Evolutionary conservation across 1,140 invertebrate species (phyloP), one percentile per base, ranked within the genome.

Genomic region (Bombus confusus): DNA sequence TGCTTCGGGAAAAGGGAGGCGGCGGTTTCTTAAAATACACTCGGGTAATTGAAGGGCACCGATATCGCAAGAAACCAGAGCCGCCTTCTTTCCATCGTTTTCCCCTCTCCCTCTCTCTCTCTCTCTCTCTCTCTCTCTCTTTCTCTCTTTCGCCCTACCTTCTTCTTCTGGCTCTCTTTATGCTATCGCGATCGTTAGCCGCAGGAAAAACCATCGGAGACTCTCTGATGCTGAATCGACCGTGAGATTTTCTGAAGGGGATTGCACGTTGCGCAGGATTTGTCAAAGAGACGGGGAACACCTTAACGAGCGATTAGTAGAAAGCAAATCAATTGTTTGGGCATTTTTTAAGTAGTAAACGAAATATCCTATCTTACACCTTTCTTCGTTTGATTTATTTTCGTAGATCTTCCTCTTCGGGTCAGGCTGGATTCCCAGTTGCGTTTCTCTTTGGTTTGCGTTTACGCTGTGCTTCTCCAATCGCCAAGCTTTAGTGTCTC

Each of bases 1-100:
- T 78, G 87, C 84, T 89, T 76, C 76, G 47, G 76, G 83, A 88
- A 86, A 72, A 89, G 87, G 76, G 52, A 75, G 76, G 47, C 69
- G 79, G 73, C 41, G 22, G 41, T 79, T 78, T 87, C 80, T 86
- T 77, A 86, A 89, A 80, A 77, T 69, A 59, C 66, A 80, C 59
- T 57, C 81, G 66, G 52, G 66, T 89, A 80, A 87, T 89, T 83
- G 77, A 86, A 84, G 87, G 80, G 64, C 86, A 77, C 69, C 76
- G 84, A 88, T 52, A 52, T 86, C 31, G 64, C 83, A 69, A 78
- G 57, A 89, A 89, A 89, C 77, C 85, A 41, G 72, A 64, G 47
- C 64, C 69, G 15, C 31, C 34, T 86, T 81, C 73, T 72, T 76
- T 75, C 28, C 52, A 1, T 34, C 39, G 22, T 31, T n/a, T 80